Conservation (phyloP, 2,797 vertebrate genomes). For the Crenuchus spilurus region DNA sequence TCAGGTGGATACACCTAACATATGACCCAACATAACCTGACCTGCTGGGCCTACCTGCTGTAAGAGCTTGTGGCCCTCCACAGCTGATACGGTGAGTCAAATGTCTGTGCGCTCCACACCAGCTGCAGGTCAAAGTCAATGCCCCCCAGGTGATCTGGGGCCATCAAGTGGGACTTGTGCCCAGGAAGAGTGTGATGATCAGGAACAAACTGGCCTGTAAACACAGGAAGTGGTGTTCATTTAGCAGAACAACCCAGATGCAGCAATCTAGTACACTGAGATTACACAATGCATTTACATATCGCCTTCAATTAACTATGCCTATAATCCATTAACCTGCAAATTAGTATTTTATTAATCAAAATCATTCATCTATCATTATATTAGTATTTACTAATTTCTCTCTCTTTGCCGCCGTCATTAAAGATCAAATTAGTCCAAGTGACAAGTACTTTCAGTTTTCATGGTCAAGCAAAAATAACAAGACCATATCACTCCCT, state of each 20-base stretch:
- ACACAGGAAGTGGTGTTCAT: not conserved
- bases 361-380: no score
- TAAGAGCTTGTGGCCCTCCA: constrained; percentile 98
- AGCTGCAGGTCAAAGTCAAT: constrained; percentile 95
- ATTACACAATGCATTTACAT: no score
- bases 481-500: no score
- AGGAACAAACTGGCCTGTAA: constrained; percentile 90
- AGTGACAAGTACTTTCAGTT: no score
- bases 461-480: no score
- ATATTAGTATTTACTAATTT: no score
- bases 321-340: no score
- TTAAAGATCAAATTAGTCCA: no score
- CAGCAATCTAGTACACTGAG: not conserved
- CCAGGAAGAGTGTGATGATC: constrained; percentile 96
- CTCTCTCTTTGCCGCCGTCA: no score
- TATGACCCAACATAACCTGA: not conserved
- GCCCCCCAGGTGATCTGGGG: constrained; percentile 93
- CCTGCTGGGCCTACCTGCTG: constrained; percentile 82
- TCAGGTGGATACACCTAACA: no score
- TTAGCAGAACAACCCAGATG: not conserved
- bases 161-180: constrained; percentile 87
- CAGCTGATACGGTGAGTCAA: constrained; percentile 94
- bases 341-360: no score
- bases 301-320: no score
- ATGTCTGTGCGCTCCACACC: constrained; percentile 95